Evolutionary conservation across 2,888 invertebrate species (phyloP).

Genomic region (Coelopa pilipes): DNA sequence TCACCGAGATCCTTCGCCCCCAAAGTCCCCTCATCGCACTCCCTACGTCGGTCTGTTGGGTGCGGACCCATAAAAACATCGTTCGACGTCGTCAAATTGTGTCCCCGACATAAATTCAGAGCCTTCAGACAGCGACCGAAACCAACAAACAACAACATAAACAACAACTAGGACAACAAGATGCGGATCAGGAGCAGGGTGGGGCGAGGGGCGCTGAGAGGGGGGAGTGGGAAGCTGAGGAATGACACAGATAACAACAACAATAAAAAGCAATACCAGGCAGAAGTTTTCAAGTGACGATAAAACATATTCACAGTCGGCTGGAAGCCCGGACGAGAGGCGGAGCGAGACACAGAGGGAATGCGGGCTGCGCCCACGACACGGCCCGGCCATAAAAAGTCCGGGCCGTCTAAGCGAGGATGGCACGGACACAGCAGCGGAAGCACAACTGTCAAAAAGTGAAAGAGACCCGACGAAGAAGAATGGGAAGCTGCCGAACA

Average conservation of each 20-base stretch:
- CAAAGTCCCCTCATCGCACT: no score
- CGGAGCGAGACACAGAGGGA: background rate
- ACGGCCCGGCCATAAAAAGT: background rate
- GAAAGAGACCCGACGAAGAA: no score
- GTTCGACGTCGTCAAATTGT: constrained; percentile 27
- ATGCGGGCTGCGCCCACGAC: background rate
- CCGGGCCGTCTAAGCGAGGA: no score
- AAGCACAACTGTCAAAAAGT: background rate
- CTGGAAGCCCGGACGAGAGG: background rate
- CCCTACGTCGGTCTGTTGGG: no score
- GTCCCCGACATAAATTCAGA: constrained; percentile 27
- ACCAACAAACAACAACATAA: background rate
- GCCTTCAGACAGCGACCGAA: background rate
- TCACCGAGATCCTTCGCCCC: no score
- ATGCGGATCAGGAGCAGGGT: no score
- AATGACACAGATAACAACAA: background rate
- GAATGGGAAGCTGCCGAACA: no score
- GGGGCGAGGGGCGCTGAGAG: no score
- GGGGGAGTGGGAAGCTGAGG: background rate
- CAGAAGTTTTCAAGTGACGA: constrained; percentile 32
- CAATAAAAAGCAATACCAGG: constrained; percentile 20
- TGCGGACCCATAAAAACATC: constrained; percentile 13
- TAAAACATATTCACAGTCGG: constrained; percentile 30
- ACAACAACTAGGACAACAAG: no score
- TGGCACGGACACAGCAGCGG: background rate